Base-by-base conservation (phyloP, 2,888 invertebrate species). In the Mechanitis messenoides region DNA sequence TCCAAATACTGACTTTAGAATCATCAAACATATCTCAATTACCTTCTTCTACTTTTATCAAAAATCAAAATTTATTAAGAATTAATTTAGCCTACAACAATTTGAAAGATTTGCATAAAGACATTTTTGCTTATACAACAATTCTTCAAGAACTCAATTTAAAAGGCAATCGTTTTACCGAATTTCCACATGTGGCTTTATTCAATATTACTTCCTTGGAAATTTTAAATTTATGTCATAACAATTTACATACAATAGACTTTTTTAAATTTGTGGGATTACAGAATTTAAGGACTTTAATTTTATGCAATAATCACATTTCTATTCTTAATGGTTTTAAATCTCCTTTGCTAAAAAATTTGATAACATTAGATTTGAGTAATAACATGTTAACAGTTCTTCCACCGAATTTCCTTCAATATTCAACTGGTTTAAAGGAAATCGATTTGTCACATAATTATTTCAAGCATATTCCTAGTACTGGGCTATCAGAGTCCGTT, bases 371-470 rank as follows among this genome's bases (percentile, higher is more conserved):
- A 62, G 95, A 96, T 81, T 90, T 96, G 61, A 95, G 94, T 72
- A 92, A 92, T 61, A 96, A 96, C 79, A 90, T 92, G 70, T 80
- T 96, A 68, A 92, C 94, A 42, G 93, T 94, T 63, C 87, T 96
- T 67, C 95, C 96, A 42, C 93, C 94, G 33, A 96, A 96, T 81
- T 96, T 96, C 83, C 93, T 96, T 69, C 92, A 94, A 69, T 92
- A 94, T 76, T 94, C 95, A 7, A 88, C 92, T 64, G 91, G 93
- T 54, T 80, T 96, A 55, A 92, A 94, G 65, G 93, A 94, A 69
- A 92, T 96, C 61, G 95, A 96, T 77, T 81, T 96, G 65, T 94
- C 96, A 1, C 91, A 91, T 65, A 97, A 97, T 86, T 92, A 93
- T 59, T 95, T 97, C 71, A 92, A 93, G 68, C 93, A 95, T 79